Evolutionary conservation across 2,113 vertebrate species (phyloP), one percentile per base, ranked within the genome.

Genomic region (Chaenogobius annularis): DNA sequence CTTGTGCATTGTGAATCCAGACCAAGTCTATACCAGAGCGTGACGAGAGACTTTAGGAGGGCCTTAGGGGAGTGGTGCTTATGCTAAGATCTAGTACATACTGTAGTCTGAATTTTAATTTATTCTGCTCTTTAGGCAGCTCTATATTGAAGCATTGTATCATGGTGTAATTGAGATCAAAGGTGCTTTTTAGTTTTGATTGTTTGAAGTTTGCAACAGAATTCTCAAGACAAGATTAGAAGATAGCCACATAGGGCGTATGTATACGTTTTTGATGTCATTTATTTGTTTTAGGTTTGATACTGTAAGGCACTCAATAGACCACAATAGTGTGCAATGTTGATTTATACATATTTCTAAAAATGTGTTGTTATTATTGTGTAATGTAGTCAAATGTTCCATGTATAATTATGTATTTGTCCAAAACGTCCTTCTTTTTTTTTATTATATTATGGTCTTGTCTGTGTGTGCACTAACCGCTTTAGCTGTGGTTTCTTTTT

Each of bases 381-480:
- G 47, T 50, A 50, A 50, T 17, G 15, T 50, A 50, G 15, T 15
- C 17, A 17, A 50, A 17, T 50, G 15, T 50, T 50, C 47, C 19
- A n/a, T 54, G 19, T 54, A n/a, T 54, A 54, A 54, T 54, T 19
- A 54, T n/a, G 50, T 20, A 54, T n/a, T 58, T 68, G 52, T 23
- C 73, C 59, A 75, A 87, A 65, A 81, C 74, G 78, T 77, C 73
- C 77, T 74, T 65, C 72, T 78, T 81, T 73, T 54, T 68, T 74
- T 84, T 74, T 73, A 79, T 85, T 80, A 80, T 80, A 74, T 77
- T 89, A 83, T 76, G 85, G 85, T 88, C 75, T 79, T 81, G 83
- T 87, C 81, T 70, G 75, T 74, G 81, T 78, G 78, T 78, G 78
- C 74, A 74, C 78, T 87, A 88, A 87, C 85, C 23, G 61, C 70